Conservation (phyloP, 2,113 vertebrate genomes). For the Macrotus californicus region DNA sequence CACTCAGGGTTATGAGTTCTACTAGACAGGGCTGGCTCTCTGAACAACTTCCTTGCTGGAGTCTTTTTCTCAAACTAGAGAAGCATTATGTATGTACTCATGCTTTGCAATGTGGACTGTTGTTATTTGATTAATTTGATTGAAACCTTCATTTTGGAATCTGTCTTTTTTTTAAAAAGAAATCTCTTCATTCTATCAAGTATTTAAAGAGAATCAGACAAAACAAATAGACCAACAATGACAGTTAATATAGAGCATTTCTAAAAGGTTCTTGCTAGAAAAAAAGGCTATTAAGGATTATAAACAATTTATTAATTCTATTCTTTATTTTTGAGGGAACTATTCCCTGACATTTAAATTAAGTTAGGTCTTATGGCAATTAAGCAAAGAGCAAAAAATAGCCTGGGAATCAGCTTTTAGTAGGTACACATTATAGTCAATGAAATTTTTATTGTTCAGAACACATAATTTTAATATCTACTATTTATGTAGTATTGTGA, state of each 20-base stretch:
- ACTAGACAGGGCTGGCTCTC: not conserved
- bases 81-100: not conserved
- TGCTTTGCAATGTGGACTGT: not conserved
- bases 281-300: not conserved
- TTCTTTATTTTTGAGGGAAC: not conserved
- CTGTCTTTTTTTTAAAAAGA: not conserved
- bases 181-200: not conserved
- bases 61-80: not conserved
- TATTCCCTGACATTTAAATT: not conserved
- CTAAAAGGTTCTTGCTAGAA: not conserved
- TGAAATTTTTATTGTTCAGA: not conserved
- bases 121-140: not conserved
- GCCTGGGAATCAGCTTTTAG: not conserved
- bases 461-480: not conserved
- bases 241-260: not conserved
- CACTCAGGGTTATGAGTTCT: not conserved
- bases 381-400: not conserved
- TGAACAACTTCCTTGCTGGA: not conserved
- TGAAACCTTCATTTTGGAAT: not conserved
- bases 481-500: not conserved
- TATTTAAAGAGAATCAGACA: not conserved
- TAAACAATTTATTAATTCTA: not conserved
- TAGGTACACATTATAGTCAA: not conserved
- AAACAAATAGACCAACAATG: not conserved
- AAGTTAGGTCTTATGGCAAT: not conserved